Base-by-base conservation (phyloP, 2,797 vertebrate genomes). In the Sebastes melanostomus region DNA sequence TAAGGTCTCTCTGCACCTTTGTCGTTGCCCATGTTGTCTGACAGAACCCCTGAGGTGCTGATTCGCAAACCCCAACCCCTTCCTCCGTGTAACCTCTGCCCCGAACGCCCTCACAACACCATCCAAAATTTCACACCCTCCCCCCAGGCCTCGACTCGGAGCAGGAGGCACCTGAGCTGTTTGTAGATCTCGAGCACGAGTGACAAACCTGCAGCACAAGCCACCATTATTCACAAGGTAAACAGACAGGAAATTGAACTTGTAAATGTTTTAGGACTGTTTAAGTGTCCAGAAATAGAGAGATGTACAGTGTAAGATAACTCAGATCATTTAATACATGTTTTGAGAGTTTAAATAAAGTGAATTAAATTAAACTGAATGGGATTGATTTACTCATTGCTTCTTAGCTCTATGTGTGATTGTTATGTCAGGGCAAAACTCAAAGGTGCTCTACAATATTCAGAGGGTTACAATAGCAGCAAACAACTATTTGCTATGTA, bases 61-160 rank as follows among this genome's bases (percentile, higher is more conserved):
- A 82, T 32, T 61, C 65, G n/a, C 52, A 76, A 86, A 74, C 66
- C 38, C 36, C 55, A 63, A 75, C 63, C 78, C 22, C 63, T 87
- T 74, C 80, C 72, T 85, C 65, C 55, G 7, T 73, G 81, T 80
- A 70, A 86, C 89, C 87, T 88, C 89, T 89, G 83, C 80, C 86
- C 90, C 8, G 8, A 85, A 72, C n/a, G 24, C 62, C 80, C 81
- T 95, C 88, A 72, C 93, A 82, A 91, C 90, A 86, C 77, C 4
- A 2, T 93, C 81, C 78, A 89, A 93, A 94, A 95, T 95, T 91
- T 95, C 94, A 89, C 95, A 95, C 80, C 3, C 61, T 79, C 52
- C 60, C 72, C 81, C 79, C 84, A 85, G 79, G 62, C 60, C 60
- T 22, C n/a, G 3, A 36, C 80, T 55, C 8, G 0, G 13, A 81